Conservation (phyloP, 2,888 invertebrate species). For the Cephus runcator region DNA sequence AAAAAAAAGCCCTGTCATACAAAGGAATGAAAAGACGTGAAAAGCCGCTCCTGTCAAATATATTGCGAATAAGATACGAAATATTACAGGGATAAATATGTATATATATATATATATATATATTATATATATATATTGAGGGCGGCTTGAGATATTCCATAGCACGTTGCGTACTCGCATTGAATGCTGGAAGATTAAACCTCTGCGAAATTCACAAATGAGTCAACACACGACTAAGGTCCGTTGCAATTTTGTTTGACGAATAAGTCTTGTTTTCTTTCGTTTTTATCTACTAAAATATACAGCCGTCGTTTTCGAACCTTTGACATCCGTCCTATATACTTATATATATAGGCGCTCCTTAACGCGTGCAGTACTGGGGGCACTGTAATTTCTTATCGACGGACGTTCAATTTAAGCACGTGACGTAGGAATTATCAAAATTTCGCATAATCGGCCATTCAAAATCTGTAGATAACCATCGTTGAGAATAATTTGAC, state of each 20-base stretch:
- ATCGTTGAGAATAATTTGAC: background rate
- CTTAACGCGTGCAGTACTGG: background rate
- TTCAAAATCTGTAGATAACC: background rate
- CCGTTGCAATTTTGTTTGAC: background rate
- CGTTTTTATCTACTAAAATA: background rate
- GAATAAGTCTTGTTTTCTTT: background rate
- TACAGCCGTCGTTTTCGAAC: too few relatives aligned
- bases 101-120: too few relatives aligned
- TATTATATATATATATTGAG: background rate
- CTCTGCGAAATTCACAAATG: background rate
- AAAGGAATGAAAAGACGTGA: background rate
- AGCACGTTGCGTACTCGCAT: background rate
- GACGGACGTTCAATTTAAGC: background rate
- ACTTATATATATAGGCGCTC: background rate
- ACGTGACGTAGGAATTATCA: background rate
- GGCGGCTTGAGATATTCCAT: background rate
- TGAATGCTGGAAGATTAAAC: background rate
- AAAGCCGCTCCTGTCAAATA: background rate
- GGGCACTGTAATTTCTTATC: background rate
- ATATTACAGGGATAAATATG: background rate
- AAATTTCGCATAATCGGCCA: background rate
- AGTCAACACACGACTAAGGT: background rate
- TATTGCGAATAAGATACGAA: background rate
- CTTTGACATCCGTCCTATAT: background rate
- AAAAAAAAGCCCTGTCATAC: background rate